Percentiles rank a stretch among this genome's conserved stretches.
These are phyloP conservation scores for Oreochromis spilurus DNA, from an alignment of 2,113 vertebrate genomes.

Conservation along the genomic window DNA sequence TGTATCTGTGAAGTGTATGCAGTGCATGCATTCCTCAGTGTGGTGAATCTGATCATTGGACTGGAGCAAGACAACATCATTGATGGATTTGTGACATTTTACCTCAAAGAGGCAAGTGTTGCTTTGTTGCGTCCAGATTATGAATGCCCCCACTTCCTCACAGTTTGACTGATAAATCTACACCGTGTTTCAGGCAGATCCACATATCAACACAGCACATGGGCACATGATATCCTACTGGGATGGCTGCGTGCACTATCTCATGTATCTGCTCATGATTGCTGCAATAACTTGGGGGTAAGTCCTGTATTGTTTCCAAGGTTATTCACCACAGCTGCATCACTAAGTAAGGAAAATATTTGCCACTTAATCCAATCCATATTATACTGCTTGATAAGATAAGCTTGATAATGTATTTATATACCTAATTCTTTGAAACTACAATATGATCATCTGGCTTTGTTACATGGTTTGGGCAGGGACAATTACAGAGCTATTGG, in stretches of 20 bases:
- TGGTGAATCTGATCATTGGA: slow-evolving; percentile 89
- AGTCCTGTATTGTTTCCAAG: slow-evolving; percentile 23
- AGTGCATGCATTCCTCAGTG: slow-evolving; percentile 85
- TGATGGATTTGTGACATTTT: slow-evolving; percentile 92
- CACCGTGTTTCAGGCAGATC: slow-evolving; percentile 76
- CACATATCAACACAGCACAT: slow-evolving; percentile 87
- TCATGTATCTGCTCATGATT: slow-evolving; percentile 94
- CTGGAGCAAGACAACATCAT: slow-evolving; percentile 93
- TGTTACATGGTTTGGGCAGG: slow-evolving; percentile 66
- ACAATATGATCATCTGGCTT: not conserved
- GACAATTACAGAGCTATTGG: slow-evolving; percentile 88
- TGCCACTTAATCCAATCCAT: not conserved
- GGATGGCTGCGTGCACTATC: slow-evolving; percentile 92
- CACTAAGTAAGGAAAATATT: not conserved
- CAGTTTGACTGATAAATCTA: not conserved
- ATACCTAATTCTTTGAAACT: not conserved
- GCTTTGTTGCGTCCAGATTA: not conserved
- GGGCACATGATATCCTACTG: slow-evolving; percentile 93
- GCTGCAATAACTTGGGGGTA: slow-evolving; percentile 95
- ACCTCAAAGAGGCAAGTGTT: slow-evolving; percentile 83
- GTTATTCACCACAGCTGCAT: not conserved
- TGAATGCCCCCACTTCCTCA: not conserved
- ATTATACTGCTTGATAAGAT: not conserved
- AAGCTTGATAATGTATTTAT: not conserved
- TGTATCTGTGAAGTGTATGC: slow-evolving; percentile 78